phyloP scores from a whole-genome alignment of 2,888 invertebrate species.

The Pardosa pseudoannulata region DNA sequence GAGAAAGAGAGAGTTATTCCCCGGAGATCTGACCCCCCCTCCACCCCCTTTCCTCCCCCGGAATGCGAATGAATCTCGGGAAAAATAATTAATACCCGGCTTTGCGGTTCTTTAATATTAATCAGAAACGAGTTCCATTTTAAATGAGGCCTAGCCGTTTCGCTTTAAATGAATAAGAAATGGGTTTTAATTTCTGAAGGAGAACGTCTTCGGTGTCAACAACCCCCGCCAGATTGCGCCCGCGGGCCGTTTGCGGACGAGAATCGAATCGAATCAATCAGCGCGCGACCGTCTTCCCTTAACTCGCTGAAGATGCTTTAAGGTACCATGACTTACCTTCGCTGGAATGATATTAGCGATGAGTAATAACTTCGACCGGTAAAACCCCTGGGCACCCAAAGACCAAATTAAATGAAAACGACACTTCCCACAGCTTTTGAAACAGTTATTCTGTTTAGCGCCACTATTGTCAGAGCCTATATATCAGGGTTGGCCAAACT shows the following conservation, averaged over 20 bases:
- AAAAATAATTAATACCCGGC: constrained; percentile 63
- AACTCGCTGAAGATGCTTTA: too few relatives aligned
- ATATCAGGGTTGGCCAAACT: too few relatives aligned
- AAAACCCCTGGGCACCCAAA: too few relatives aligned
- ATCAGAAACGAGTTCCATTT: constrained; percentile 59
- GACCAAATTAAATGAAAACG: too few relatives aligned
- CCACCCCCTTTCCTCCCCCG: constrained; percentile 8
- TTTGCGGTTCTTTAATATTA: constrained; percentile 46
- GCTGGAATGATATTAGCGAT: too few relatives aligned
- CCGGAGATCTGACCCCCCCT: background rate
- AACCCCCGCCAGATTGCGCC: background rate
- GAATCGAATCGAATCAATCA: background rate
- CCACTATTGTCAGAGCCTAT: too few relatives aligned
- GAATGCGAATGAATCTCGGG: constrained; percentile 50
- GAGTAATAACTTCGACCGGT: too few relatives aligned
- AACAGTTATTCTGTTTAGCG: too few relatives aligned
- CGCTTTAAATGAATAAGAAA: constrained; percentile 55
- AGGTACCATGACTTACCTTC: too few relatives aligned
- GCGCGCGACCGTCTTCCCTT: too few relatives aligned
- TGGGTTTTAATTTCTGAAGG: constrained; percentile 57
- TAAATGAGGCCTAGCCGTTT: constrained; percentile 32
- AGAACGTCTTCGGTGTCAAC: constrained; percentile 33
- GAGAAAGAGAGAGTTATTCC: background rate
- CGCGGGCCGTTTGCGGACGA: background rate
- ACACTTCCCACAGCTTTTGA: too few relatives aligned